Percentiles rank a stretch among this genome's conserved stretches.
Conservation (phyloP, 2,888 invertebrate genomes). For the Drosophila quasianomalipes region DNA sequence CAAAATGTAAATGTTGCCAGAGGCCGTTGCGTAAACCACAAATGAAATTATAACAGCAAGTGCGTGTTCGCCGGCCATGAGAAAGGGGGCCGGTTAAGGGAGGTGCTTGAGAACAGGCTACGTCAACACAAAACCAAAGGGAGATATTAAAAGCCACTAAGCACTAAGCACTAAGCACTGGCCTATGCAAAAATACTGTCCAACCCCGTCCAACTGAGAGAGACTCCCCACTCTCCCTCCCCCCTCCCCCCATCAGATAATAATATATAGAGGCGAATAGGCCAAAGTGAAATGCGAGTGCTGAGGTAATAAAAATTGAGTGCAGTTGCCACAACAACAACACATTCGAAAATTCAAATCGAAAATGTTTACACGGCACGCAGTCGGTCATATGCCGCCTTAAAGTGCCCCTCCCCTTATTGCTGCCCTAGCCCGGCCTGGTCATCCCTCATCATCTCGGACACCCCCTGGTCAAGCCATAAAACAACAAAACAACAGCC, state of each 20-base stretch:
- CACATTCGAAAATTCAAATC: conserved; percentile 46
- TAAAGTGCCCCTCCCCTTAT: background rate
- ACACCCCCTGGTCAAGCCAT: conserved; percentile 43
- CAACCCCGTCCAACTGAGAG: background rate
- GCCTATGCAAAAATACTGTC: conserved; percentile 31
- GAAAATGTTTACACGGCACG: conserved; percentile 67
- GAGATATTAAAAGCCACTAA: conserved; percentile 46
- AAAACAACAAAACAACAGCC: conserved; percentile 41
- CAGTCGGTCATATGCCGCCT: conserved; percentile 17
- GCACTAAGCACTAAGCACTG: conserved; percentile 8
- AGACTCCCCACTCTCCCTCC: background rate
- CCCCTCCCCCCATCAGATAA: conserved; percentile 1
- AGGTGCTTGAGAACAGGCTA: conserved; percentile 7
- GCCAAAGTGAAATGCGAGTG: conserved; percentile 60
- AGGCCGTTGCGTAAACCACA: conserved; percentile 54
- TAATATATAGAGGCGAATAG: conserved; percentile 27
- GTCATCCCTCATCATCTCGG: background rate
- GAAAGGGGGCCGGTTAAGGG: background rate
- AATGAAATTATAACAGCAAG: conserved; percentile 73
- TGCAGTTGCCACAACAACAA: conserved; percentile 65
- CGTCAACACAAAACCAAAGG: conserved; percentile 44
- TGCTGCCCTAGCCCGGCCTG: background rate
- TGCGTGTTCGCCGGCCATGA: conserved; percentile 23
- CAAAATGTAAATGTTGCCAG: conserved; percentile 75
- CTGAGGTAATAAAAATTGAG: conserved; percentile 68